Conservation (phyloP, 2,113 vertebrate genomes). For the Ranitomeya variabilis region DNA sequence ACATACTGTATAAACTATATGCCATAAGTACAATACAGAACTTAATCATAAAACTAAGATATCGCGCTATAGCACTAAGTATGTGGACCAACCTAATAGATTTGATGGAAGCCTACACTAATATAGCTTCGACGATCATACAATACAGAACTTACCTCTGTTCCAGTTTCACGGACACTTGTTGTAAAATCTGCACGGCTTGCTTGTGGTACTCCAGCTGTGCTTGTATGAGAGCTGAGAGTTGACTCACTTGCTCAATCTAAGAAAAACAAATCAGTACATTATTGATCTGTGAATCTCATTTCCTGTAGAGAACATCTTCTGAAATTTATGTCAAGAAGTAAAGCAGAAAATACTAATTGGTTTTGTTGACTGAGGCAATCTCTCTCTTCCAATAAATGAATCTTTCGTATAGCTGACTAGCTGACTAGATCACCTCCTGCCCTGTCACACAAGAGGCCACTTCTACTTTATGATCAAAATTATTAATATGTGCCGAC, state of each 20-base stretch:
- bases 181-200: constrained; percentile 89
- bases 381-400: not conserved
- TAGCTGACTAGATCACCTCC: not conserved
- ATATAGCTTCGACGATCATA: no score
- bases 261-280: constrained; percentile 65
- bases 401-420: not conserved
- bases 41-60: no score
- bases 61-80: no score
- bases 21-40: not conserved
- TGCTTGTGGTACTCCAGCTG: constrained; percentile 96
- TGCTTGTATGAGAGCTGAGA: constrained; percentile 91
- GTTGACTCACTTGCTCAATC: constrained; percentile 98
- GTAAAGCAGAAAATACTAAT: not conserved
- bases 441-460: not conserved
- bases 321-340: not conserved
- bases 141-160: constrained; percentile 78
- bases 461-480: not conserved
- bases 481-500: not conserved
- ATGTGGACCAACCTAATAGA: no score
- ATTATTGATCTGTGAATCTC: constrained; percentile 1
- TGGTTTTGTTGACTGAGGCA: not conserved
- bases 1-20: no score
- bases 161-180: constrained; percentile 89
- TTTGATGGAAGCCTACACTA: no score
- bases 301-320: not conserved